Percentiles rank a stretch among this genome's conserved stretches.
phyloP scores from a whole-genome alignment of 2,888 invertebrate species.

The Exocentrus adspersus region DNA sequence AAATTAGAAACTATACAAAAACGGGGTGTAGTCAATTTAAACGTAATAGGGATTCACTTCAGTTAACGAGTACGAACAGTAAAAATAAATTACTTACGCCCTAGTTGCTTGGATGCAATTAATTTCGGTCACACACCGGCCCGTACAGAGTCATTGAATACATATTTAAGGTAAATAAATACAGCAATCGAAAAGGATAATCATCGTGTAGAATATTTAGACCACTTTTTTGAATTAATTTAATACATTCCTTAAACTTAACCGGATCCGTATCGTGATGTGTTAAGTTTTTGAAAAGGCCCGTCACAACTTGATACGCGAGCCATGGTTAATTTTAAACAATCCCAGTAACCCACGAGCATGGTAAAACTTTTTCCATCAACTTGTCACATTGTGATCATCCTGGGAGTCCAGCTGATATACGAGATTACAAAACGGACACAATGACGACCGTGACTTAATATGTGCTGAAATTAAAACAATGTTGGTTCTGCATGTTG shows the following conservation, averaged over 20 bases:
- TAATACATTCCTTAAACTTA: conserved; percentile 1
- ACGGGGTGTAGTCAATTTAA: too few relatives aligned
- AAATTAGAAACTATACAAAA: too few relatives aligned
- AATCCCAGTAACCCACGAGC: conserved; percentile 32
- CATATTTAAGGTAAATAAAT: background rate
- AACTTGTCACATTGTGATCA: conserved; percentile 25
- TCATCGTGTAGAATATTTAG: conserved; percentile 3
- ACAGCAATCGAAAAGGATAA: background rate
- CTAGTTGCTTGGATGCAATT: background rate
- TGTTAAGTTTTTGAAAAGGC: conserved; percentile 11
- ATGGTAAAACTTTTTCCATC: conserved; percentile 21
- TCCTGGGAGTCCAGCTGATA: conserved; percentile 8
- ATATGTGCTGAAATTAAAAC: conserved; percentile 5
- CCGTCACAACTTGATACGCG: conserved; percentile 27
- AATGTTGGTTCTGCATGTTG: conserved; percentile 10
- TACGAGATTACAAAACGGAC: background rate
- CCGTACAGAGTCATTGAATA: background rate
- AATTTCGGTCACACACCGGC: too few relatives aligned
- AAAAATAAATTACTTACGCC: background rate
- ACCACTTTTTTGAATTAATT: conserved; percentile 1
- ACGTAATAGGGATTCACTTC: too few relatives aligned
- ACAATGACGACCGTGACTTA: conserved; percentile 13
- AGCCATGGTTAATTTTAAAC: conserved; percentile 33
- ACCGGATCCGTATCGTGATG: conserved; percentile 20
- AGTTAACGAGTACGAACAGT: too few relatives aligned